Evolutionary conservation across 2,113 vertebrate species (phyloP), one percentile per base, ranked within the genome.

Genomic region (Otis tarda): DNA sequence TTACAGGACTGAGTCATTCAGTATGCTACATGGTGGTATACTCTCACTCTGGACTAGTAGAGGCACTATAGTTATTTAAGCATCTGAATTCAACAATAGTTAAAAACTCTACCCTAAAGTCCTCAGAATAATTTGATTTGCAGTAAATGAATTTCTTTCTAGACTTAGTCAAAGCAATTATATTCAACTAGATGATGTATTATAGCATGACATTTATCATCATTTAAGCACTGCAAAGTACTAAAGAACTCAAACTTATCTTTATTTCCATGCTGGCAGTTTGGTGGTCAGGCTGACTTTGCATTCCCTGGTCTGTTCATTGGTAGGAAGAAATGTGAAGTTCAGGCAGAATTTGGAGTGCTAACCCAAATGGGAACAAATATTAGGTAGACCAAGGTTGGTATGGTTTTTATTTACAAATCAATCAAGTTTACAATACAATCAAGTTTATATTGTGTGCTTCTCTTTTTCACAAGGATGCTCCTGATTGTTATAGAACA

Each of bases 111-210:
- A n/a, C 20, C 39, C 67, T 28, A 2, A 92, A 92, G 35, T 74
- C 47, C 64, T 75, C 56, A n/a, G 83, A 45, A 86, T 75, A 63
- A 92, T 94, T 96, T 92, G 43, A 87, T 94, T 89, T 94, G 82
- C 37, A 90, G 59, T 80, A 93, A 94, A 96, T 94, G 1, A 80
- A 91, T 91, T 94, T 83, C 82, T 55, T 93, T 96, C 76, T 86
- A 83, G 90, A 77, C 37, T 88, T 92, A 95, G 79, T 93, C 75
- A 74, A 90, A 83, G 90, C 90, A 95, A 83, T 96, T 96, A 78
- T 23, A 15, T 55, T 61, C 79, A 60, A 56, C 60, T 77, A 47
- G 93, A 7, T 77, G 76, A 73, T 1, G 0, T 27, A 18, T 70
- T 96, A 77, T 55, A 90, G 90, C 71, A 21, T 67, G 39, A 9